Percentiles rank a stretch among this genome's conserved stretches.
Evolutionary conservation across 1,140 invertebrate genomes (phyloP).

Genomic region (Drosophila parvula): DNA sequence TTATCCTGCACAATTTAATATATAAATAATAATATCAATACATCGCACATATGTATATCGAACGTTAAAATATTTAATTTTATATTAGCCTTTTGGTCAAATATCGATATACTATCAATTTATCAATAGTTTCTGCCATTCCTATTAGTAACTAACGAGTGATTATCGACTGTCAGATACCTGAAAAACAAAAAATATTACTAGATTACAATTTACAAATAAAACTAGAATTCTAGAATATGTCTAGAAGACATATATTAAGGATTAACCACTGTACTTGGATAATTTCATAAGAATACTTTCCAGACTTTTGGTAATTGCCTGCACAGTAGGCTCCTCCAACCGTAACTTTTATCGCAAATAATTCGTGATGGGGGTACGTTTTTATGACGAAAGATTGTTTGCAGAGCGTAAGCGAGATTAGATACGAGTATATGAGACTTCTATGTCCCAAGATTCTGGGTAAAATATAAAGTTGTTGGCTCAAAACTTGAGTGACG

Average conservation of each 20-base stretch:
- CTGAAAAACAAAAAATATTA: no score
- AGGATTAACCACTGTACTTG: not conserved
- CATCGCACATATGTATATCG: no score
- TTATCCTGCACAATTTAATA: no score
- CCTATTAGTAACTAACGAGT: no score
- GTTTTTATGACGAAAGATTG: not conserved
- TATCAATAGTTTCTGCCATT: no score
- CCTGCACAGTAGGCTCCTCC: not conserved
- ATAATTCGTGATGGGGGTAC: not conserved
- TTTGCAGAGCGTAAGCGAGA: constrained; percentile 3
- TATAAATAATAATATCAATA: no score
- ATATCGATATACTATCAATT: no score
- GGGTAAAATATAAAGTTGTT: constrained; percentile 4
- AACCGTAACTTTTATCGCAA: constrained; percentile 15
- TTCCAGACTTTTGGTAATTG: constrained; percentile 7
- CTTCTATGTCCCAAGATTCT: constrained; percentile 5
- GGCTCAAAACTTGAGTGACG: not conserved
- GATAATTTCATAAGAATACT: constrained; percentile 12
- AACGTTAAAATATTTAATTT: no score
- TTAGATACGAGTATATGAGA: constrained; percentile 5
- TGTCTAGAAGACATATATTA: not conserved
- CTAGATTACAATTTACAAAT: no score
- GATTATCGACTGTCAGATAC: no score
- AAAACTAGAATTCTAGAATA: no score
- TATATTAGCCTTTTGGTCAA: no score